phyloP scores from a whole-genome alignment of 1,140 invertebrate genomes.

The Augochlora pura region DNA sequence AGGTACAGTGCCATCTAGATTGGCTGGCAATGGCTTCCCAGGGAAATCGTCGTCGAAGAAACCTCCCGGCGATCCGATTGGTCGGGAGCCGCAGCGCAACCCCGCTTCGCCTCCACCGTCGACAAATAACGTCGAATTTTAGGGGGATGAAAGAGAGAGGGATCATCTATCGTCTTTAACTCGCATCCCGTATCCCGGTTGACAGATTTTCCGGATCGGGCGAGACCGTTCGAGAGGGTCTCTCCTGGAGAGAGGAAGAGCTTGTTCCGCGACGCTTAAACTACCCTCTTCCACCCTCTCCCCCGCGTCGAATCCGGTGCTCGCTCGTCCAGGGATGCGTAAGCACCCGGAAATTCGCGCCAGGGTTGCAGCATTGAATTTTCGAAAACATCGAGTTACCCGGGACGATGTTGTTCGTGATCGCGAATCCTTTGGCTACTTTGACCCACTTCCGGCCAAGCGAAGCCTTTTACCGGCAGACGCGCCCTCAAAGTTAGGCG shows the following conservation, averaged over 20 bases:
- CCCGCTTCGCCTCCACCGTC: not conserved
- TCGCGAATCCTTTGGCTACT: constrained; percentile 18
- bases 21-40: constrained; percentile 42
- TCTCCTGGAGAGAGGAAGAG: not conserved
- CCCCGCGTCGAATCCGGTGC: not conserved
- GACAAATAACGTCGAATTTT: constrained; percentile 32
- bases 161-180: constrained; percentile 3
- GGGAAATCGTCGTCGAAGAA: constrained; percentile 34
- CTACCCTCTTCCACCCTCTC: too few relatives aligned
- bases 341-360: not conserved
- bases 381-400: not conserved
- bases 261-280: not conserved
- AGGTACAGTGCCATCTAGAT: constrained; percentile 19
- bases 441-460: constrained; percentile 11
- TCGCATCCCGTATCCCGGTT: too few relatives aligned
- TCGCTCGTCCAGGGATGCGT: constrained; percentile 15
- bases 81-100: not conserved
- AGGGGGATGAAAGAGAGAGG: constrained; percentile 5
- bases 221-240: not conserved
- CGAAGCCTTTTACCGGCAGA: not conserved
- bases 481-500: not conserved
- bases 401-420: not conserved
- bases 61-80: constrained; percentile 19
- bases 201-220: not conserved
- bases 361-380: constrained; percentile 18